Evolutionary conservation across 2,888 invertebrate species (phyloP), one percentile per base, ranked within the genome.

Genomic region (Pinctada fucata): DNA sequence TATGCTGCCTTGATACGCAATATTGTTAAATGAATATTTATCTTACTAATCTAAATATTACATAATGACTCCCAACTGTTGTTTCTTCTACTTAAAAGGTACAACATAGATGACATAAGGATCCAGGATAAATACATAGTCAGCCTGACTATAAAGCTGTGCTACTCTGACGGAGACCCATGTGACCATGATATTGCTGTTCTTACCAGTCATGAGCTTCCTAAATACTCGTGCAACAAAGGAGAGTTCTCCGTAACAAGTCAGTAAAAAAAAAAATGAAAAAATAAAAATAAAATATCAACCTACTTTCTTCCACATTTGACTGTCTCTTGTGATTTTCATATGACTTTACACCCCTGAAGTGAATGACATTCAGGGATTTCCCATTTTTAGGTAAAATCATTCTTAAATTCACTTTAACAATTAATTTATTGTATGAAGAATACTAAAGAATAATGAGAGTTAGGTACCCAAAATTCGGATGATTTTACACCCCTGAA

Each of bases 181-280:
- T 82, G 80, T 66, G 66, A 64, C 13, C 48, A 71, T 5, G 71
- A 81, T 10, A 16, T 64, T 13, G 58, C 63, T 13, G 68, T 82
- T 3, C n/a, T 82, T 0, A 64, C 79, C 5, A 72, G 75, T 13
- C 70, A 73, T 48, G 47, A 78, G 8, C 70, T 79, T 3, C 76
- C 79, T 0, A 79, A 79, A 76, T 76, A 76, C 1, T 45, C 66
- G 50, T 77, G 76, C 51, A 77, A 52, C 67, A 66, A 63, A 49
- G 49, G 49, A 50, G 51, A 63, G 65, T 74, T 74, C 50, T 65
- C 74, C 10, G 66, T 74, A 10, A 47, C 48, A 66, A 63, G 74
- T 74, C 31, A 31, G 31, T 31, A 31, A 31, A 31, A 31, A 31
- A 31, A 31, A 31, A 1, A 1, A 31, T 31, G 31, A 31, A 31